phyloP scores from a whole-genome alignment of 2,113 vertebrate genomes.

The Delphinus delphis region DNA sequence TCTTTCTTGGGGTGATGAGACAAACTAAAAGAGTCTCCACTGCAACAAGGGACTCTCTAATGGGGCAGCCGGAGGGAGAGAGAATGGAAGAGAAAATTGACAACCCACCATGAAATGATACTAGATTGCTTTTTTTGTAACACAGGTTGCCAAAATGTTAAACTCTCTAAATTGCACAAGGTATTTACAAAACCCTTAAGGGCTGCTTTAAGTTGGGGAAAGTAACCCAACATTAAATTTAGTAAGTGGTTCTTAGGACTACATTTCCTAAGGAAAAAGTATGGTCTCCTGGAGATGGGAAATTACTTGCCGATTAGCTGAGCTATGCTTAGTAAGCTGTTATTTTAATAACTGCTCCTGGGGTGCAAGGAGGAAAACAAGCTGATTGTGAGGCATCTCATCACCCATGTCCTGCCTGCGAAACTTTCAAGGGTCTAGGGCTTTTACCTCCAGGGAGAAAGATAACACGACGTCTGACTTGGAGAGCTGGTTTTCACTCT shows the following conservation, averaged over 20 bases:
- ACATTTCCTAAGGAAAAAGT: conserved; percentile 1
- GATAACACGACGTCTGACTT: conserved; percentile 98
- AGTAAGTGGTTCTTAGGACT: background rate
- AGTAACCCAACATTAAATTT: background rate
- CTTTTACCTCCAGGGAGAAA: conserved; percentile 95
- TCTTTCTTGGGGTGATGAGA: background rate
- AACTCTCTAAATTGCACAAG: background rate
- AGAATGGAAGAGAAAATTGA: background rate
- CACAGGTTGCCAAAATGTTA: background rate
- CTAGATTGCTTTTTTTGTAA: background rate
- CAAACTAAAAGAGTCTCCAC: background rate
- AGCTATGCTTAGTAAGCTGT: background rate
- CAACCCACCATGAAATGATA: background rate
- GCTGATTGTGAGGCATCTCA: background rate
- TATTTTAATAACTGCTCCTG: conserved; percentile 33
- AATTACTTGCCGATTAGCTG: conserved; percentile 28
- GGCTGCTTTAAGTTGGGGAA: background rate
- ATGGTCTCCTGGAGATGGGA: background rate
- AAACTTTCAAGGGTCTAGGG: background rate
- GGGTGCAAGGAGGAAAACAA: background rate
- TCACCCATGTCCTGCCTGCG: background rate
- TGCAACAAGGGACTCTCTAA: background rate
- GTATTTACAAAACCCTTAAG: background rate
- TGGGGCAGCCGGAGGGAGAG: background rate
- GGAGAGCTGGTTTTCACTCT: conserved; percentile 98